Base-by-base conservation (phyloP, 2,113 vertebrate species). In the Otus sunia region DNA sequence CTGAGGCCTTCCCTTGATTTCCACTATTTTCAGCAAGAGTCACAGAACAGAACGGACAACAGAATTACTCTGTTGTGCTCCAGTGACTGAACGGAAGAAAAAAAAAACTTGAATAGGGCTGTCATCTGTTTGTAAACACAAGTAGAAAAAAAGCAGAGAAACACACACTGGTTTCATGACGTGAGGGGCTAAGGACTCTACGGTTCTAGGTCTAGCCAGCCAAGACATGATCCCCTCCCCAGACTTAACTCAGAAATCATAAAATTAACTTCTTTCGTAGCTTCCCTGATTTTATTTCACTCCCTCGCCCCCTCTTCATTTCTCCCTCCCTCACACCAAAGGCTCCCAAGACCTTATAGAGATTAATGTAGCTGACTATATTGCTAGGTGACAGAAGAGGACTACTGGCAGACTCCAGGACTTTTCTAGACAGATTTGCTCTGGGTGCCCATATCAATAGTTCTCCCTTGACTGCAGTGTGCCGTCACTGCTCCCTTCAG, bases 211-310 rank as follows among this genome's bases (percentile, higher is more conserved):
- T 71, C 64, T 18, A 71, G 37, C 9, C 30, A 83, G n/a, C 3
- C 68, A 67, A 63, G 8, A 55, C 7, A n/a, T 0, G 0, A 78
- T 9, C 6, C n/a, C 17, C 5, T 59, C 23, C 49, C 20, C n/a
- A 58, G 13, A 25, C 15, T 11, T 77, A 71, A 50, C 9, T 36
- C 9, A 27, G 3, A 60, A 95, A 53, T 66, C 13, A 18, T 27
- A 18, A 34, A 27, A 53, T 43, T 45, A 82, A 85, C 12, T 9
- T 52, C 47, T n/a, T 76, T 27, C 23, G 68, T 75, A 39, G 27
- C 14, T 92, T 60, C 30, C 58, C 26, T 36, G 12, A n/a, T 59
- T 78, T 56, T 30, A 74, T 10, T 39, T 19, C 9, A 74, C 69
- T 29, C 15, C 9, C 10, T 90, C 26, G 32, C 3, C 2, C 15